Evolutionary conservation across 2,113 vertebrate genomes (phyloP).

Genomic region (Cacatua alba): DNA sequence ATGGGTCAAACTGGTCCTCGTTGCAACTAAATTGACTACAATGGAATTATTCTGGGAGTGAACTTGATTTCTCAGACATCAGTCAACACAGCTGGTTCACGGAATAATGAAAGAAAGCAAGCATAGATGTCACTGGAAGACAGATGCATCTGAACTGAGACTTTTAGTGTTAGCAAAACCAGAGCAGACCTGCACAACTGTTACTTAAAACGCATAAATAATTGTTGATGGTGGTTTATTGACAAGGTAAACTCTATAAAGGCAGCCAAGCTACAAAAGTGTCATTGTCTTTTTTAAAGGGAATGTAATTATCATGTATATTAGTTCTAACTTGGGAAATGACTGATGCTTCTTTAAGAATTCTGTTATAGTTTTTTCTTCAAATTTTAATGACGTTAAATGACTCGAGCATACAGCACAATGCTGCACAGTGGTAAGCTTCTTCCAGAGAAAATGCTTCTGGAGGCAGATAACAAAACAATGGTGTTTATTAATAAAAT

Average conservation of each 20-base stretch:
- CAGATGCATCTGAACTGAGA: background rate
- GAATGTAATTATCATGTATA: background rate
- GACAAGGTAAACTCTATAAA: background rate
- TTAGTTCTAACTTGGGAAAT: background rate
- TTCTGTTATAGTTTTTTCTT: background rate
- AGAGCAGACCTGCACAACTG: background rate
- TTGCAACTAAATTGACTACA: conserved; percentile 23
- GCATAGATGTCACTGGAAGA: background rate
- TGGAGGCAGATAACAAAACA: background rate
- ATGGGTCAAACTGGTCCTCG: background rate
- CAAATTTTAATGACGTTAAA: background rate
- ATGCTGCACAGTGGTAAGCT: background rate
- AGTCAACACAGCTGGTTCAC: conserved; percentile 40
- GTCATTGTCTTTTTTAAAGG: background rate
- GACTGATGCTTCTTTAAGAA: background rate
- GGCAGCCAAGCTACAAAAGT: background rate
- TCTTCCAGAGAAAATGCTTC: background rate
- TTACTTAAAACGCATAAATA: background rate
- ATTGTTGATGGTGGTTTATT: background rate
- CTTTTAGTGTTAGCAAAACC: background rate
- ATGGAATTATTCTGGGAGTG: conserved; percentile 14
- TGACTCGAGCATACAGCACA: background rate
- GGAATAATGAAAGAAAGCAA: conserved; percentile 10
- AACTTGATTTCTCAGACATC: conserved; percentile 37
- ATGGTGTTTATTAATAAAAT: background rate